Conservation (phyloP, 2,797 vertebrate genomes). For the Meriones psammophilus region DNA sequence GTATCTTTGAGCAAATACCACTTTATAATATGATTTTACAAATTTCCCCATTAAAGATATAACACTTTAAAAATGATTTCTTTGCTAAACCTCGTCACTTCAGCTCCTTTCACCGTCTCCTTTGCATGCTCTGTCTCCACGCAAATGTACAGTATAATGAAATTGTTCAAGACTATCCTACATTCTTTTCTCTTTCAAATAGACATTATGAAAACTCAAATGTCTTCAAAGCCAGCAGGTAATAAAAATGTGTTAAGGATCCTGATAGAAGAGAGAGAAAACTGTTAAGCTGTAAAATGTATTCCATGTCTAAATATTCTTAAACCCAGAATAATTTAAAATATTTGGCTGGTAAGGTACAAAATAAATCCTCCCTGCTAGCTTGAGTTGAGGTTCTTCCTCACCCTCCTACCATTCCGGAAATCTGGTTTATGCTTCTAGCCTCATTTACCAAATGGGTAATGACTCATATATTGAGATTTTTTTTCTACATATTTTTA, state of each 20-base stretch:
- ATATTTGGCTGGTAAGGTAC: conserved; percentile 18
- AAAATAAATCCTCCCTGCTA: not conserved
- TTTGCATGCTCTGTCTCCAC: not conserved
- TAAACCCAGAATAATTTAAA: conserved; percentile 61
- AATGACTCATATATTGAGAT: conserved; percentile 27
- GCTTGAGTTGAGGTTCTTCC: not conserved
- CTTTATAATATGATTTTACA: conserved; percentile 65
- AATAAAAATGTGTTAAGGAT: conserved; percentile 50
- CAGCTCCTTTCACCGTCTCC: not conserved
- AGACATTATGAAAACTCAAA: conserved; percentile 45
- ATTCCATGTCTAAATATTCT: conserved; percentile 31
- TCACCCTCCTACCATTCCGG: not conserved
- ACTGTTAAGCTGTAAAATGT: conserved; percentile 24
- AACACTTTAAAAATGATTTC: conserved; percentile 38
- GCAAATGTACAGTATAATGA: conserved; percentile 53
- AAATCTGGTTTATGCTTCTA: conserved; percentile 38
- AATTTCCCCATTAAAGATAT: conserved; percentile 7
- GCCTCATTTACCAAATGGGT: conserved; percentile 45
- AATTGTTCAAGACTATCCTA: not conserved
- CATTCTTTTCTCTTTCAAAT: not conserved
- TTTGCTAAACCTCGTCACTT: not conserved
- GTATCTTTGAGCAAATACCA: conserved; percentile 65
- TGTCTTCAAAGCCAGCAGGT: conserved; percentile 45
- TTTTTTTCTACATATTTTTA: conserved; percentile 37
- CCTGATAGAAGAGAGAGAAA: conserved; percentile 13